Evolutionary conservation across 2,888 invertebrate genomes (phyloP).

Genomic region (Apodemia zela): DNA sequence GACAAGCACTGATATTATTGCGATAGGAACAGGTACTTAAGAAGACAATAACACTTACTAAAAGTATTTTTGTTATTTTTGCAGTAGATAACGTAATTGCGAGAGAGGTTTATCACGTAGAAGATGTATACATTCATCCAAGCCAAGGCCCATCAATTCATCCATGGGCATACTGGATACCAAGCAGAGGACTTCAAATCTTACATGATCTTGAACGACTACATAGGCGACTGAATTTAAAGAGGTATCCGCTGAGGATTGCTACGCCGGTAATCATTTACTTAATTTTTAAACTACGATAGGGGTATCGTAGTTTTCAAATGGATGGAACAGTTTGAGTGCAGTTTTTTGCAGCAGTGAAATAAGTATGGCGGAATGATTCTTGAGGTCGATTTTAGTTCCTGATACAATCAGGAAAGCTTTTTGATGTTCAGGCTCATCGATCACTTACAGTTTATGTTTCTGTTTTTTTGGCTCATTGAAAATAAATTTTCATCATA

Average conservation of each 20-base stretch:
- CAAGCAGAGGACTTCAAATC: slow-evolving; percentile 38
- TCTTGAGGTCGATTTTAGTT: too few relatives aligned
- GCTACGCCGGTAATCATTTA: slow-evolving; percentile 50
- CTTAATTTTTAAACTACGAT: too few relatives aligned
- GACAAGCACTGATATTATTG: too few relatives aligned
- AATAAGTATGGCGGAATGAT: too few relatives aligned
- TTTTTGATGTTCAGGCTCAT: too few relatives aligned
- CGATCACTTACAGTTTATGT: too few relatives aligned
- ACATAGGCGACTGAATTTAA: slow-evolving; percentile 46
- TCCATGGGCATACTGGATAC: slow-evolving; percentile 54
- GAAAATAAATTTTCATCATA: too few relatives aligned
- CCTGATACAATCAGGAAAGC: too few relatives aligned
- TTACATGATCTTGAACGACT: slow-evolving; percentile 44
- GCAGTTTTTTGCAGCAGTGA: too few relatives aligned
- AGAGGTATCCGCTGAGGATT: slow-evolving; percentile 49
- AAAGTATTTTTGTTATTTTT: slow-evolving; percentile 8
- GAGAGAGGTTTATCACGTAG: slow-evolving; percentile 27
- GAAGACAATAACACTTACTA: neutral
- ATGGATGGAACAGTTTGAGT: too few relatives aligned
- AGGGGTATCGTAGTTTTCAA: too few relatives aligned
- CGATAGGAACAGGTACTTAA: neutral
- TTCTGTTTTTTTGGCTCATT: too few relatives aligned
- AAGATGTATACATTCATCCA: slow-evolving; percentile 54
- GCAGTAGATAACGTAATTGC: neutral
- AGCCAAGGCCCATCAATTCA: slow-evolving; percentile 42